phyloP scores from a whole-genome alignment of 2,888 invertebrate species.

The Oligia strigilis region DNA sequence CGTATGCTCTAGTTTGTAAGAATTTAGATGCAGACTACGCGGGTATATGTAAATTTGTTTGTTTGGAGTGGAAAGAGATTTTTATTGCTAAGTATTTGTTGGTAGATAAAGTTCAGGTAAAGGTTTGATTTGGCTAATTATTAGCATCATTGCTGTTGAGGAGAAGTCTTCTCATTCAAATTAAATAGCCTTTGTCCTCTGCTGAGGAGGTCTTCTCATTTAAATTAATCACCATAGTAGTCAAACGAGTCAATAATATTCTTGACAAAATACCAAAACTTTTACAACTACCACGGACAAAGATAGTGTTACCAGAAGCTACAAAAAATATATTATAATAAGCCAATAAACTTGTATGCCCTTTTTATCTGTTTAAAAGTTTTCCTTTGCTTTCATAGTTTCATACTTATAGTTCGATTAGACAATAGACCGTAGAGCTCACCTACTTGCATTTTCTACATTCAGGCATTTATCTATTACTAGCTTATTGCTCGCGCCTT shows the following conservation, averaged over 20 bases:
- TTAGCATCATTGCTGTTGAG: neutral
- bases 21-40: slow-evolving; percentile 25
- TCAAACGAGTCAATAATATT: neutral
- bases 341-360: neutral
- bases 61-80: slow-evolving; percentile 6
- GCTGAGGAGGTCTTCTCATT: neutral
- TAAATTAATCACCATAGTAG: neutral
- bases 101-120: neutral
- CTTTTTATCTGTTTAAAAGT: neutral
- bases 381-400: neutral
- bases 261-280: neutral
- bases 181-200: neutral
- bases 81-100: slow-evolving; percentile 3
- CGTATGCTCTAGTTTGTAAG: slow-evolving; percentile 49
- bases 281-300: neutral
- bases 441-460: neutral
- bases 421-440: neutral
- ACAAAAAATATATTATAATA: neutral
- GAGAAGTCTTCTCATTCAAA: too few relatives aligned
- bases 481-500: neutral
- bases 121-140: neutral
- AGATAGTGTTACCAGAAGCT: neutral
- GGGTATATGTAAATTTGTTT: slow-evolving; percentile 28
- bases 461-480: neutral
- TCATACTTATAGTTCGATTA: neutral